phyloP scores from a whole-genome alignment of 2,797 vertebrate genomes.

The Sebastes dallii region DNA sequence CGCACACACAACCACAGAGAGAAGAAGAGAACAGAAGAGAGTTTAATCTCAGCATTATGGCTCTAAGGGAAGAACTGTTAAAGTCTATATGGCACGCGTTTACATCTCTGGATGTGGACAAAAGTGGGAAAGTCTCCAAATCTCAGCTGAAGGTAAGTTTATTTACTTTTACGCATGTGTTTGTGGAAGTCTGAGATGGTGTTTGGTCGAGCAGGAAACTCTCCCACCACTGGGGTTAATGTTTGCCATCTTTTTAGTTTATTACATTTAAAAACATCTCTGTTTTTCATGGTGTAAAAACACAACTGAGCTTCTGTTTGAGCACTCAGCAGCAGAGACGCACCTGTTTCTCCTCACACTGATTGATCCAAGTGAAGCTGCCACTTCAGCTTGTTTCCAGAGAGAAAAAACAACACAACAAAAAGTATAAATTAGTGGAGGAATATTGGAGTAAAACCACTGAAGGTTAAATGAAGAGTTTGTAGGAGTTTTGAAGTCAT shows the following conservation, averaged over 20 bases:
- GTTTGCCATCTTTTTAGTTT: neutral
- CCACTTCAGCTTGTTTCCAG: no score
- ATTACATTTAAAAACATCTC: neutral
- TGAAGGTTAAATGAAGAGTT: neutral
- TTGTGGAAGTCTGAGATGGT: no score
- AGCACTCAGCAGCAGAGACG: neutral
- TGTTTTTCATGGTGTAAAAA: neutral
- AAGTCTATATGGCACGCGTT: slow-evolving; percentile 98
- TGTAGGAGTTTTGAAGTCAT: no score
- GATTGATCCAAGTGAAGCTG: no score
- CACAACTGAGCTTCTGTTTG: neutral
- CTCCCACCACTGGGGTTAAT: no score
- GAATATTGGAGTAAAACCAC: neutral
- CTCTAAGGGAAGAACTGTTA: slow-evolving; percentile 89
- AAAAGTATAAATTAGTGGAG: no score
- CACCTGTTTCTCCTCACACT: slow-evolving; percentile 23
- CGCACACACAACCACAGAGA: neutral
- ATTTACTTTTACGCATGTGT: neutral
- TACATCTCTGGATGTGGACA: slow-evolving; percentile 93
- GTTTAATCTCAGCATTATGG: slow-evolving; percentile 60
- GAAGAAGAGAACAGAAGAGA: neutral
- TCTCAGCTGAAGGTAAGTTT: slow-evolving; percentile 92
- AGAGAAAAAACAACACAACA: neutral
- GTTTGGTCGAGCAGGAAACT: neutral
- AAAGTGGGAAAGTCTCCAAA: slow-evolving; percentile 97